Percentiles rank a stretch among this genome's conserved stretches.
These are phyloP conservation scores for Coenonympha glycerion DNA, from an alignment of 2,888 invertebrate genomes.

Conservation along the genomic window DNA sequence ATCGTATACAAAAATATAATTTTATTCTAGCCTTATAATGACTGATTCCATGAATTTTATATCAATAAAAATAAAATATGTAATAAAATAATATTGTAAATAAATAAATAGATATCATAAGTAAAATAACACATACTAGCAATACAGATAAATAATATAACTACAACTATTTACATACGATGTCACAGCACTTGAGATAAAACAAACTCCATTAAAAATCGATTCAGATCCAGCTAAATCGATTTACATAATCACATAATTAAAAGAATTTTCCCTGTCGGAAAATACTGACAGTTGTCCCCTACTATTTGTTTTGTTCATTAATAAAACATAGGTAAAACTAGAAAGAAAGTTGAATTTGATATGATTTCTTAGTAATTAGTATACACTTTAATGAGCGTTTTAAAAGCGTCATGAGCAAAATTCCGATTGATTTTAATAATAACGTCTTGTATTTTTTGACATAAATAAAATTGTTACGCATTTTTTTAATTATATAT, in stretches of 20 bases:
- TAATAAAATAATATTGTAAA: background rate
- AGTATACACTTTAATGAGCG: conserved; percentile 16
- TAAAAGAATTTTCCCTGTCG: background rate
- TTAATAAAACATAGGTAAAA: background rate
- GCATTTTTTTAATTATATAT: too few relatives aligned
- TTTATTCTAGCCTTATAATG: background rate
- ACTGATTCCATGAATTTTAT: background rate
- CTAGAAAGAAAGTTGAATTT: conserved; percentile 5
- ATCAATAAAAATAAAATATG: too few relatives aligned
- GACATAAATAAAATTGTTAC: too few relatives aligned
- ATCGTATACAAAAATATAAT: background rate
- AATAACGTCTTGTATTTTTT: too few relatives aligned
- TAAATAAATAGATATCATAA: background rate
- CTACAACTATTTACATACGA: conserved; percentile 40
- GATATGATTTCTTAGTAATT: background rate
- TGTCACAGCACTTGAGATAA: conserved; percentile 36
- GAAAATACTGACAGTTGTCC: conserved; percentile 4
- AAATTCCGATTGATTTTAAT: background rate
- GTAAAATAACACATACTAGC: conserved; percentile 31
- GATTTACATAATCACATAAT: background rate
- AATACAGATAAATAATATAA: conserved; percentile 11
- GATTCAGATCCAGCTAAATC: background rate
- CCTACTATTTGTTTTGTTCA: conserved; percentile 8
- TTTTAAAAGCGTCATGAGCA: conserved; percentile 4
- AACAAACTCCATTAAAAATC: conserved; percentile 38